These are phyloP conservation scores for Dolichallabes microphthalmus DNA, from an alignment of 2,113 vertebrate species.

Conservation along the genomic window DNA sequence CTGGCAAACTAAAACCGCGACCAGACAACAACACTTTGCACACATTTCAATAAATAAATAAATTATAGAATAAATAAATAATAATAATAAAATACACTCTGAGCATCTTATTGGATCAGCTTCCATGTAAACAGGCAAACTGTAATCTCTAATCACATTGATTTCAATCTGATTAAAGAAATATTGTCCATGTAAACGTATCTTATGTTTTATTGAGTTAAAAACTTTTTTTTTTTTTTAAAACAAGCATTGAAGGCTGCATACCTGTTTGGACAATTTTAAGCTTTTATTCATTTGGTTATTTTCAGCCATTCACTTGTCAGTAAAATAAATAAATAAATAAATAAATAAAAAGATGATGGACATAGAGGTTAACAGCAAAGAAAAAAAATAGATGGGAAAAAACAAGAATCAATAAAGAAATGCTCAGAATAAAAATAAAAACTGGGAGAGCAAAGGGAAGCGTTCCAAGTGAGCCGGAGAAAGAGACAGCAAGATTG, in stretches of 20 bases:
- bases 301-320: neutral
- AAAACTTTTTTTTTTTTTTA: too few species aligned
- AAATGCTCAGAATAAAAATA: slow-evolving; percentile 56
- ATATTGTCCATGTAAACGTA: too few species aligned
- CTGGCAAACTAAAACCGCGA: too few species aligned
- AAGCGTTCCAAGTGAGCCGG: slow-evolving; percentile 50
- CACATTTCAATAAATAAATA: too few species aligned
- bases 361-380: slow-evolving; percentile 19
- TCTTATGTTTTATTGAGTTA: neutral
- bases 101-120: too few species aligned
- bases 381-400: slow-evolving; percentile 26
- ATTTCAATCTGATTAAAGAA: too few species aligned
- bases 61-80: too few species aligned
- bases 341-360: slow-evolving; percentile 6
- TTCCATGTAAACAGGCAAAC: too few species aligned
- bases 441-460: slow-evolving; percentile 46
- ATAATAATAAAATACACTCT: too few species aligned
- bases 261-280: neutral
- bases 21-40: too few species aligned
- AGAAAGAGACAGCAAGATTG: slow-evolving; percentile 50
- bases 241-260: neutral
- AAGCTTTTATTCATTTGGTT: neutral
- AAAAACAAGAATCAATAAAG: slow-evolving; percentile 57
- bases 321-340: slow-evolving; percentile 8
- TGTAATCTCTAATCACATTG: too few species aligned